Base-by-base conservation (phyloP, 2,888 invertebrate species). In the Minunthozetes semirufus region DNA sequence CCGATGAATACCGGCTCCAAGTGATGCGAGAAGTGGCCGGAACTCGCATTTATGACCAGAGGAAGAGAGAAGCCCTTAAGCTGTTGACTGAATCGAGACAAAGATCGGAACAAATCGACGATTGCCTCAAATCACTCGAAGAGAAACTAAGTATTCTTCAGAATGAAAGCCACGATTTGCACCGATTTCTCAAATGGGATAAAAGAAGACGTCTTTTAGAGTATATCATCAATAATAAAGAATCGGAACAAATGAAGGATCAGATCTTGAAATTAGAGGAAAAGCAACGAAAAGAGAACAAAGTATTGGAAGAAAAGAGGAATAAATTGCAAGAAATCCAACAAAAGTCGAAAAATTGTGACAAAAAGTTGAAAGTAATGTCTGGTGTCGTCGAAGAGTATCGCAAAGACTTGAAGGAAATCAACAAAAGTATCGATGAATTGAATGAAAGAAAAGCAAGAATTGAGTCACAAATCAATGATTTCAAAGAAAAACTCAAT, bases 161-260 rank as follows among this genome's bases (percentile, higher is more conserved):
- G 83, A 96, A 95, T 81, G 99, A 99, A 83, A 99, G 98, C 81
- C 98, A 99, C 82, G 99, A 99, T 81, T 84, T 99, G 74, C 98
- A 97, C 82, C 97, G 98, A 81, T 99, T 99, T 83, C 99, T 99
- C 84, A 93, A 94, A 81, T 94, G 94, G 91, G 99, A 99, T 82
- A 93, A 95, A 82, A 91, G 93, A 80, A 87, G 98, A 27, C 87
- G 97, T 59, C 92, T 95, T 42, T 85, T 99, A 9, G 99, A 99
- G 83, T 99, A 96, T 82, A 96, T 98, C 66, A 97, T 99, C 81
- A 94, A 97, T 81, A 97, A 98, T 82, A 90, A 94, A 2, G 98
- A 84, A 76, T 77, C 83, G 73, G 77, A 76, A 29, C 2, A 27
- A 4, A 33, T 33, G 22, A 63, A 63, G 33, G 29, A 63, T 29